Base-by-base conservation (phyloP, 2,113 vertebrate genomes). In the Picathartes gymnocephalus region DNA sequence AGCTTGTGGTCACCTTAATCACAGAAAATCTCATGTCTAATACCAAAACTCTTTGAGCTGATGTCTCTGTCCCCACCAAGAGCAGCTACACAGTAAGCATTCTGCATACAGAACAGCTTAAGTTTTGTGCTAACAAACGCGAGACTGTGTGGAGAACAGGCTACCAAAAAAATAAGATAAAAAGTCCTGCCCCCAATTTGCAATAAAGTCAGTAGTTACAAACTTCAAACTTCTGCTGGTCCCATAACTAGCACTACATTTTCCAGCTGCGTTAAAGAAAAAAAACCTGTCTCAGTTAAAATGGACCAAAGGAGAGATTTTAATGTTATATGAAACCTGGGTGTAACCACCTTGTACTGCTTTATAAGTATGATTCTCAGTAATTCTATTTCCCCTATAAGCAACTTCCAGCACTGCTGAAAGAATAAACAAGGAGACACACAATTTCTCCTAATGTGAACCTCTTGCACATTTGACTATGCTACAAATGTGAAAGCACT, bases 41-140 rank as follows among this genome's bases (percentile, higher is more conserved):
- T 54, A 80, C 12, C 19, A 50, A 53, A 85, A 58, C 33, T 64
- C 28, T 79, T 68, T 9, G 19, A 56, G 23, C 14, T 72, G 30
- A 37, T 40, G 11, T 19, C 51, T 93, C 62, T 92, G 42, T 35
- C 22, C n/a, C 33, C 37, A 72, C 11, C 5, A 4, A 42, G 10
- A 91, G 25, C 48, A 76, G 27, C 33, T 51, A 44, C 17, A 24
- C 21, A 69, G 53, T 11, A 47, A 86, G 19, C 37, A 73, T n/a
- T 78, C 33, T 37, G 47, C 21, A 57, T 11, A 44, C 2, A 40
- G 31, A 78, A 89, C 9, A 77, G 45, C 39, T 69, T 37, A 33
- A 77, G 44, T 13, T 39, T 68, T 8, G 6, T 53, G 25, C 24
- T 77, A 70, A 70, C 28, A 70, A 69, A 51, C 0, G 0, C 15